Base-by-base conservation (phyloP, 2,888 invertebrate genomes). In the Epistrophe grossulariae region DNA sequence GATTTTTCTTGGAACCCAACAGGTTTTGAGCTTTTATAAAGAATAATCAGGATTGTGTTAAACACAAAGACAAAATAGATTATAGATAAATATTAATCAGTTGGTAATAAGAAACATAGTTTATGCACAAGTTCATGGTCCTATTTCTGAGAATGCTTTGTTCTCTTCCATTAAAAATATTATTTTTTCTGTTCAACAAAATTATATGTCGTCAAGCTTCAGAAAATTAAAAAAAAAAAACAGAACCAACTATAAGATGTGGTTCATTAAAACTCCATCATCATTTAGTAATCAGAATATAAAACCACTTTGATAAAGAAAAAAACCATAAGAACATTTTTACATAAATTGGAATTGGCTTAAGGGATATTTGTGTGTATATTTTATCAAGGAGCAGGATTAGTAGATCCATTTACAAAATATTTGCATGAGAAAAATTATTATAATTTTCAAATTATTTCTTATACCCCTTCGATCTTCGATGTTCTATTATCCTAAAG, bases 61-160 rank as follows among this genome's bases (percentile, higher is more conserved):
- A 38, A 7, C 31, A 52, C 38, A 68, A 38, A 52, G 19, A 38
- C 15, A 24, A 55, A 70, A 70, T 31, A 28, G 24, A 70, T 28
- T 55, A 9, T 9, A 60, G 50, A 70, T 70, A 70, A 70, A 70
- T 78, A 70, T 60, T 43, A 70, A 78, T 70, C 40, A 78, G 60
- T 38, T 50, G 28, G 15, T 17, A 70, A 70, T 78, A 70, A 78
- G 50, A 70, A 60, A 17, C 28, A 52, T 50, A 70, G 43, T 78
- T 40, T 52, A 60, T 60, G n/a, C 17, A 28, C 40, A 8, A n/a
- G 2, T 57, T 35, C 45, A 48, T 11, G 5, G 38, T 15, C 48
- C 13, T 24, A 24, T 17, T 57, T 38, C 38, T 59, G 35, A 24
- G 57, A 57, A 55, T 43, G 8, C 31, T 7, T 38, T 52, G 15